These are phyloP conservation scores for Luperina nickerlii DNA, from an alignment of 2,888 invertebrate species.

Conservation along the genomic window DNA sequence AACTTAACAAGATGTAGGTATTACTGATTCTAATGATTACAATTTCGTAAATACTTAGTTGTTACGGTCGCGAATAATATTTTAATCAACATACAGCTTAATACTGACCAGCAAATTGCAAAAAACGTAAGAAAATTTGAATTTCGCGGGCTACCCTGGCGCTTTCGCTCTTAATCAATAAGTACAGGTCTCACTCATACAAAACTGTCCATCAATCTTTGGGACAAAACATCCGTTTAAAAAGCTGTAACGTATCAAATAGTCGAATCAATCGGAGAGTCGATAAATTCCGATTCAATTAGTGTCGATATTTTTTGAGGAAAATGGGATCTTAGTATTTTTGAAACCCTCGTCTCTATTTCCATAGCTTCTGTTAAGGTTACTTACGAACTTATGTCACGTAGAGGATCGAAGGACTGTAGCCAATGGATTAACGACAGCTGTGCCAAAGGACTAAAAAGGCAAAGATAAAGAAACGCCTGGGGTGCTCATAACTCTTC, in stretches of 20 bases:
- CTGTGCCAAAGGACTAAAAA: slow-evolving; percentile 39
- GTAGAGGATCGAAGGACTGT: slow-evolving; percentile 48
- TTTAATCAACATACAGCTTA: too few species aligned
- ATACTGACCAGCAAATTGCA: too few species aligned
- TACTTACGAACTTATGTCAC: slow-evolving; percentile 50
- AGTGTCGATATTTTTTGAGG: slow-evolving; percentile 38
- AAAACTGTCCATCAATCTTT: slow-evolving; percentile 5
- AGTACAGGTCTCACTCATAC: not conserved
- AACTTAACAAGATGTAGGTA: too few species aligned
- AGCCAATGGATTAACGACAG: slow-evolving; percentile 45
- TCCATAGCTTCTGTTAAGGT: slow-evolving; percentile 19
- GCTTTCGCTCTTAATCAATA: too few species aligned
- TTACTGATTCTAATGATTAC: too few species aligned
- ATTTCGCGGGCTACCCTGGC: too few species aligned
- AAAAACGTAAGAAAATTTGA: too few species aligned
- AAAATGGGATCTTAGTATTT: not conserved
- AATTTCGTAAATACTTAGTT: too few species aligned
- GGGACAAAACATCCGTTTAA: not conserved
- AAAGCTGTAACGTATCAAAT: not conserved
- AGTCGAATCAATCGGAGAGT: slow-evolving; percentile 7
- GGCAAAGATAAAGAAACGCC: slow-evolving; percentile 35
- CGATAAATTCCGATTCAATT: slow-evolving; percentile 42
- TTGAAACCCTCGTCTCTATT: slow-evolving; percentile 36
- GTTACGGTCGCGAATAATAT: too few species aligned
- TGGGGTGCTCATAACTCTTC: slow-evolving; percentile 10